A percentile compares a stretch with the other conserved stretches of the same genome.
Conservation (phyloP, 1,140 invertebrate species). For the Drosophila arizonae region DNA sequence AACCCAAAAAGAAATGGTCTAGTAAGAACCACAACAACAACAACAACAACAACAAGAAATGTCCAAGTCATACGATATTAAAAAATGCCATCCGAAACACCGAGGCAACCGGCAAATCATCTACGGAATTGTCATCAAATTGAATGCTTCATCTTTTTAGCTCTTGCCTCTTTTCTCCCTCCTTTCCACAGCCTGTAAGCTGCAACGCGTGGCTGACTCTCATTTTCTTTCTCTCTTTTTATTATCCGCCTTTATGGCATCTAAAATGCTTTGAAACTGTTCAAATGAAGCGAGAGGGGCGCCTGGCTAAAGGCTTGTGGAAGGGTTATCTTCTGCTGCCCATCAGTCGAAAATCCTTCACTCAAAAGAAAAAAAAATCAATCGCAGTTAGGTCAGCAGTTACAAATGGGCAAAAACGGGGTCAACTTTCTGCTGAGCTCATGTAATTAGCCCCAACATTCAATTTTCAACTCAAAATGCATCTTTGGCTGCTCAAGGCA, state of each 20-base stretch:
- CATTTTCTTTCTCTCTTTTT: constrained; percentile 43
- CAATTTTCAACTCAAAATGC: constrained; percentile 1
- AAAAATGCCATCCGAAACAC: constrained; percentile 76
- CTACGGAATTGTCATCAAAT: constrained; percentile 80
- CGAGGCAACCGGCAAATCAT: constrained; percentile 76
- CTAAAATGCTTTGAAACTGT: constrained; percentile 30
- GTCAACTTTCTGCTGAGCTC: constrained; percentile 51
- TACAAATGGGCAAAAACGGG: constrained; percentile 18
- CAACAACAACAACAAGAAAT: constrained; percentile 46
- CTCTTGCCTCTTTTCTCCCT: not conserved
- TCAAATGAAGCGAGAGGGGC: not conserved
- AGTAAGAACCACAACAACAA: not conserved
- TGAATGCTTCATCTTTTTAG: constrained; percentile 56
- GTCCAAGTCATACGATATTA: constrained; percentile 68
- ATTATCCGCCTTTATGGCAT: constrained; percentile 47
- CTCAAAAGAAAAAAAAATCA: constrained; percentile 39
- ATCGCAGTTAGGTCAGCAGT: constrained; percentile 50
- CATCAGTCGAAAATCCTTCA: too few species aligned
- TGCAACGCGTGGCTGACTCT: constrained; percentile 72
- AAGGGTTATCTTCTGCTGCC: not conserved
- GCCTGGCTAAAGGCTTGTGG: not conserved
- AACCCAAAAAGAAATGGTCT: constrained; percentile 29
- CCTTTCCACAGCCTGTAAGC: constrained; percentile 45
- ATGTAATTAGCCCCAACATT: constrained; percentile 57
- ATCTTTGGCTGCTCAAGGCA: not conserved